Evolutionary conservation across 2,113 vertebrate species (phyloP).

Genomic region (Brachypteracias leptosomus): DNA sequence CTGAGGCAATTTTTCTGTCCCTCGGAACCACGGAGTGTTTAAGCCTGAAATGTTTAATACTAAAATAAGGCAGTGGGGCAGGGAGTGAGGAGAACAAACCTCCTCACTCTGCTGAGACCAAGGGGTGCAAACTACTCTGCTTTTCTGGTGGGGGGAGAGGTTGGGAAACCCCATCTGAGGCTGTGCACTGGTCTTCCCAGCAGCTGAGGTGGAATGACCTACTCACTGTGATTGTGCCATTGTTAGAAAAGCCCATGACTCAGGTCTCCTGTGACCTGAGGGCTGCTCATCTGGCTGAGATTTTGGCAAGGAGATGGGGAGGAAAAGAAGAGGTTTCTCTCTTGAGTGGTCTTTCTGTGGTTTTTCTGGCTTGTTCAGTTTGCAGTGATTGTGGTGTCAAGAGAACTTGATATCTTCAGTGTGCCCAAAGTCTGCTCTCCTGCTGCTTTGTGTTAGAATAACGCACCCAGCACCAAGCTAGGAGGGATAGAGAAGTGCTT

Average conservation of each 20-base stretch:
- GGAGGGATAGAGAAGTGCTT: not conserved
- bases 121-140: not conserved
- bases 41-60: not conserved
- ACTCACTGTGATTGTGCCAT: not conserved
- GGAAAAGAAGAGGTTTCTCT: not conserved
- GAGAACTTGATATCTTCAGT: not conserved
- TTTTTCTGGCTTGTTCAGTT: not conserved
- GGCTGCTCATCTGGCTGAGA: accelerated
- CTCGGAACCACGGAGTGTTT: not conserved
- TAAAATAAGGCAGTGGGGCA: not conserved
- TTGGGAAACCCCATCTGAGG: not conserved
- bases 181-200: not conserved
- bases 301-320: not conserved
- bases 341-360: not conserved
- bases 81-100: not conserved
- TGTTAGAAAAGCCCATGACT: not conserved
- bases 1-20: not conserved
- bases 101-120: not conserved
- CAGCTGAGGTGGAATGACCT: not conserved
- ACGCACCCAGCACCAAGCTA: accelerated
- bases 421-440: not conserved
- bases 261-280: not conserved
- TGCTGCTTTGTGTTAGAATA: not conserved
- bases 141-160: not conserved
- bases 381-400: not conserved